These are phyloP conservation scores for Scaptodrosophila latifasciaeformis DNA, from an alignment of 2,888 invertebrate genomes.

Conservation along the genomic window DNA sequence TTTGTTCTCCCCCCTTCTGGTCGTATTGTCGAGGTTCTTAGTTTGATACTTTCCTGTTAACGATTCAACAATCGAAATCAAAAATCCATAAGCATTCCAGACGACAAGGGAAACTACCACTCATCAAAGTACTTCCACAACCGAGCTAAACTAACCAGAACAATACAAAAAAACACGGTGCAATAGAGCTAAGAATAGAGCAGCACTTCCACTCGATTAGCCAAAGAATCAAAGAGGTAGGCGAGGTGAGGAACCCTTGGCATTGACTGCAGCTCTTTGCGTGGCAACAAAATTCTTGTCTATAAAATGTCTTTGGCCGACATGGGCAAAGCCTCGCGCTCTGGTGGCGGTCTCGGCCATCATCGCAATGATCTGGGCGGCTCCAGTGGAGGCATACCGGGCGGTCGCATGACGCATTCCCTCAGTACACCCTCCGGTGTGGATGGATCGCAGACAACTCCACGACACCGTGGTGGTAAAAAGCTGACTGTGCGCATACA, in stretches of 20 bases:
- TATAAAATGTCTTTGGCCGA: slow-evolving; percentile 74
- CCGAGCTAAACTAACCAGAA: too few species aligned
- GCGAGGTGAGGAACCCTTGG: slow-evolving; percentile 22
- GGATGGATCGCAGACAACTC: slow-evolving; percentile 82
- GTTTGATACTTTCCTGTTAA: too few species aligned
- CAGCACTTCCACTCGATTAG: neutral
- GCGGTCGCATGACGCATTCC: slow-evolving; percentile 87
- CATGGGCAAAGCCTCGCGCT: slow-evolving; percentile 70
- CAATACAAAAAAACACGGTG: slow-evolving; percentile 7
- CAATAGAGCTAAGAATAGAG: slow-evolving; percentile 8
- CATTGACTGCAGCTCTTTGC: too few species aligned
- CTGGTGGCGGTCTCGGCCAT: slow-evolving; percentile 29
- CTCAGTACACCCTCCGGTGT: slow-evolving; percentile 90
- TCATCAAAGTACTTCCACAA: too few species aligned
- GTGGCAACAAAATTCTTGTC: slow-evolving; percentile 65
- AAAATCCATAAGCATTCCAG: too few species aligned
- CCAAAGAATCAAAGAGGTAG: slow-evolving; percentile 15
- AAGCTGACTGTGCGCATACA: slow-evolving; percentile 91
- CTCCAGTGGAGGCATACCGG: slow-evolving; percentile 53
- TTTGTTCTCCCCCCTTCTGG: too few species aligned
- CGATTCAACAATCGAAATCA: slow-evolving; percentile 31
- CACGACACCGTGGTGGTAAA: slow-evolving; percentile 90
- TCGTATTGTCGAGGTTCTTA: too few species aligned
- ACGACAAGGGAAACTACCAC: too few species aligned
- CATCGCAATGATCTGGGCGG: slow-evolving; percentile 45